Evolutionary conservation across 2,113 vertebrate species (phyloP), one percentile per base, ranked within the genome.

Genomic region (Rissa tridactyla): DNA sequence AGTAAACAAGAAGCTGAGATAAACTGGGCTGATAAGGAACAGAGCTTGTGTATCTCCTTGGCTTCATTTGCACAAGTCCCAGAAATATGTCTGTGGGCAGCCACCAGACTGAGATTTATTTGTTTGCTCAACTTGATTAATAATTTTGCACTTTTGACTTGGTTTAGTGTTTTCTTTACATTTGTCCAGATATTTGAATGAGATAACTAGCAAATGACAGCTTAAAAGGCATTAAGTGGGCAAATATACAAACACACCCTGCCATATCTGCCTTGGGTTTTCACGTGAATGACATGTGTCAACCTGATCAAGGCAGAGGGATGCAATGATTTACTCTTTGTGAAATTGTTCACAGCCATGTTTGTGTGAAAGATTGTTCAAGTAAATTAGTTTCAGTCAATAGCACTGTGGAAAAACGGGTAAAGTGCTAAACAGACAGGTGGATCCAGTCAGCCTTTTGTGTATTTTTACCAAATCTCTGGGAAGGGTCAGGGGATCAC

Each of bases 121-220:
- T 98, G 98, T 98, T 98, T 98, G 97, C 97, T 95, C 94, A 98
- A 97, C 91, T 94, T 98, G 98, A 99, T 99, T 96, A 98, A 99
- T 98, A 98, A 98, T 98, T 98, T 98, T 98, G 96, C 97, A 97
- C 97, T 97, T 96, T 96, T 98, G 97, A 98, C 98, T 98, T 97
- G 55, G 92, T 96, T 97, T 97, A 96, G 96, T 98, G 96, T 98
- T 97, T 96, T 98, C 96, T 98, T 98, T 98, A 96, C 97, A 81
- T 96, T 97, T 88, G 51, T 79, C 91, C 95, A 97, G 95, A 97
- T 96, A 94, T 98, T 98, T 95, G 96, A 91, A 92, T n/a, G 87
- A 97, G 96, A 98, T 97, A 97, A 92, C 93, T 69, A 81, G 75
- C 54, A 96, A 97, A 96, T 85, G 96, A 92, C 93, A 97, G 86